A percentile compares a stretch with the other conserved stretches of the same genome.
These are phyloP conservation scores for Uria aalge DNA, from an alignment of 2,113 vertebrate genomes.

Conservation along the genomic window DNA sequence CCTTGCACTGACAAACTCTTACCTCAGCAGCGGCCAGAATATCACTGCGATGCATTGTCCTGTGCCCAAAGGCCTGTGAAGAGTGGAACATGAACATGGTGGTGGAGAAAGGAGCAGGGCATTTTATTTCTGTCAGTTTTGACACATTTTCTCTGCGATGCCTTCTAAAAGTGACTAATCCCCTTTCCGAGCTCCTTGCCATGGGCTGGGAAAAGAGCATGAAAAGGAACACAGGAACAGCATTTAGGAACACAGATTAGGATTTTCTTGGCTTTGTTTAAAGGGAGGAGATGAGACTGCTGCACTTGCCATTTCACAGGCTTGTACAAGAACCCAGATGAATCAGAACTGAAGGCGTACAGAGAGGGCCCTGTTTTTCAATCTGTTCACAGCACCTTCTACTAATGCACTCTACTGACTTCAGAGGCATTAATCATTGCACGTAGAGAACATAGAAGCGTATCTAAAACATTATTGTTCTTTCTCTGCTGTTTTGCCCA, in stretches of 20 bases:
- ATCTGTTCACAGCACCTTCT: neutral
- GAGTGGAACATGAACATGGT: neutral
- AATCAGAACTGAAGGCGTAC: neutral
- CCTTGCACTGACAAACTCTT: neutral
- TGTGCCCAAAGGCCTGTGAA: neutral
- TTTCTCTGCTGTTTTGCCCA: neutral
- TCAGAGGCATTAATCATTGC: neutral
- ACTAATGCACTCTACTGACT: neutral
- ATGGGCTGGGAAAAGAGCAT: neutral
- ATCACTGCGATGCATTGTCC: neutral
- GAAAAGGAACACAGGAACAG: neutral
- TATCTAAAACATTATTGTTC: neutral
- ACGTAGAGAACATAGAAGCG: accelerated
- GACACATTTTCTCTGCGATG: neutral
- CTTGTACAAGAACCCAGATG: neutral
- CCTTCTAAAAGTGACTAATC: neutral
- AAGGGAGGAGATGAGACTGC: neutral
- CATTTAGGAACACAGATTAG: neutral
- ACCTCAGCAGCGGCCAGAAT: neutral
- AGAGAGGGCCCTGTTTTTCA: neutral
- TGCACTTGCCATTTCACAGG: neutral
- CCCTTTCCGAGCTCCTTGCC: neutral
- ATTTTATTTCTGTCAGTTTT: conserved; percentile 18
- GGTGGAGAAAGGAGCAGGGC: neutral
- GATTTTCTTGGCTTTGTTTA: neutral